Conservation (phyloP, 2,888 invertebrate genomes). For the Archips crataeganus region DNA sequence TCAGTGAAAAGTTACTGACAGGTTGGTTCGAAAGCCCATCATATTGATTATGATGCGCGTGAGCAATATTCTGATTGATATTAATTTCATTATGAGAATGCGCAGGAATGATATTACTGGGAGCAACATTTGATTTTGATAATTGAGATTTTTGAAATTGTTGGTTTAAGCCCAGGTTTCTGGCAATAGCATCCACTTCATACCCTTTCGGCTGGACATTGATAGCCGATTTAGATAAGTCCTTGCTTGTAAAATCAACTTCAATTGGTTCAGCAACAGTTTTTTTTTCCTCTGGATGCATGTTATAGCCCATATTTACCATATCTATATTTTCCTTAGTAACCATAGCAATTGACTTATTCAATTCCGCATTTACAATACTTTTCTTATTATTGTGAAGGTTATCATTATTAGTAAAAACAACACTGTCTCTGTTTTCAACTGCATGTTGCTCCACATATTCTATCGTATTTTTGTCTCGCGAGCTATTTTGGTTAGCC, state of each 20-base stretch:
- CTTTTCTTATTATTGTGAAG: conserved; percentile 63
- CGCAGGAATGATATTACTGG: conserved; percentile 66
- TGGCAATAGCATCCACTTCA: conserved; percentile 76
- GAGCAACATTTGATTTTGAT: conserved; percentile 56
- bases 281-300: conserved; percentile 73
- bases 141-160: conserved; percentile 62
- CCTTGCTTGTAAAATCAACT: conserved; percentile 58
- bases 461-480: conserved; percentile 63
- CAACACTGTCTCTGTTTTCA: conserved; percentile 58
- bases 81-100: conserved; percentile 64
- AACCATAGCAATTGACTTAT: conserved; percentile 58
- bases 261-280: conserved; percentile 60
- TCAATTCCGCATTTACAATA: conserved; percentile 52
- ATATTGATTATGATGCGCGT: conserved; percentile 75
- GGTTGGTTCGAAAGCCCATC: conserved; percentile 65
- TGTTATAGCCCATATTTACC: conserved; percentile 80
- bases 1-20: conserved; percentile 72
- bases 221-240: conserved; percentile 59
- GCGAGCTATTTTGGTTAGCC: conserved; percentile 64
- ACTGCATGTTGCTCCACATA: conserved; percentile 52
- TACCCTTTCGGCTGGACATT: conserved; percentile 67
- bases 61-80: conserved; percentile 67
- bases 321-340: conserved; percentile 78
- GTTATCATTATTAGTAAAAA: conserved; percentile 56
- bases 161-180: conserved; percentile 75